phyloP scores from a whole-genome alignment of 2,888 invertebrate genomes.

The Enchytraeus crypticus region DNA sequence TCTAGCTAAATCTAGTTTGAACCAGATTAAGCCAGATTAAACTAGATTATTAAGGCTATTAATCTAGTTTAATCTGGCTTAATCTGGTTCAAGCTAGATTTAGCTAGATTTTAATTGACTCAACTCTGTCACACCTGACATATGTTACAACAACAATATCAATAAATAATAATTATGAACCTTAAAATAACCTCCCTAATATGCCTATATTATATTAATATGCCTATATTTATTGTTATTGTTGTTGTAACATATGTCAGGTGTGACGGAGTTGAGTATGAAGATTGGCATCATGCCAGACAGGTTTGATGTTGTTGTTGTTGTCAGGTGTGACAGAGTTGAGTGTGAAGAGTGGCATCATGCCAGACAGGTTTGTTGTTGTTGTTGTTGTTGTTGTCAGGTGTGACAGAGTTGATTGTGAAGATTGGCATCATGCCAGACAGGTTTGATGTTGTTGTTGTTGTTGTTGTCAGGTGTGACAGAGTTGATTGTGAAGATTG shows the following conservation, averaged over 20 bases:
- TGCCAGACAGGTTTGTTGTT: constrained; percentile 32
- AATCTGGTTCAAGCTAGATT: too few relatives aligned
- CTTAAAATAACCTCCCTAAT: too few relatives aligned
- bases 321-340: constrained; percentile 39
- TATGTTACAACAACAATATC: constrained; percentile 32
- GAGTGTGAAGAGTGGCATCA: constrained; percentile 36
- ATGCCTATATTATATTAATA: not conserved
- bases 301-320: constrained; percentile 31
- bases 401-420: constrained; percentile 35
- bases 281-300: constrained; percentile 37
- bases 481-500: constrained; percentile 36
- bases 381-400: constrained; percentile 42
- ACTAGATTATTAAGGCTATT: too few relatives aligned
- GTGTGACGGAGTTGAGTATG: constrained; percentile 35
- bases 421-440: too few relatives aligned
- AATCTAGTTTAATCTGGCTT: too few relatives aligned
- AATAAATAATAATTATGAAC: too few relatives aligned
- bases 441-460: too few relatives aligned
- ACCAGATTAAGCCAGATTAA: too few relatives aligned
- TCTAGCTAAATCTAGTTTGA: too few relatives aligned
- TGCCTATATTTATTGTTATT: not conserved
- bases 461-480: constrained; percentile 38
- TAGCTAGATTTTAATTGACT: too few relatives aligned
- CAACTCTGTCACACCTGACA: constrained; percentile 32
- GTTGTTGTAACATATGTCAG: constrained; percentile 36